Percentiles rank a stretch among this genome's conserved stretches.
Conservation (phyloP, 2,113 vertebrate species). For the Tauraco erythrolophus region DNA sequence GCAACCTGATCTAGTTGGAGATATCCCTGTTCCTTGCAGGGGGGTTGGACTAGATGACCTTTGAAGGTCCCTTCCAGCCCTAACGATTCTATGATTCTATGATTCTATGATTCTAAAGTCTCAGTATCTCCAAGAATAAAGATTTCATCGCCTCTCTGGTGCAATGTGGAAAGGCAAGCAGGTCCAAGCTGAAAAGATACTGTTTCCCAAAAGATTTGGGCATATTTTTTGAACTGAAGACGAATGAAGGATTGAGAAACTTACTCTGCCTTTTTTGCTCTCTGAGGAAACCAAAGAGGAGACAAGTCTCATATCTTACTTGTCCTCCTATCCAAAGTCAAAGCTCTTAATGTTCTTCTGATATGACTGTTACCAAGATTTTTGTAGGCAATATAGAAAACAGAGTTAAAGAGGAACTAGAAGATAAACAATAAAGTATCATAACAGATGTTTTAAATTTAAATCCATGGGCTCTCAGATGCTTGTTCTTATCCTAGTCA, state of each 20-base stretch:
- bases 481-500: not conserved
- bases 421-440: not conserved
- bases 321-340: not conserved
- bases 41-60: too few species aligned
- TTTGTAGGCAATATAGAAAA: not conserved
- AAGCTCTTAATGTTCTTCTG: not conserved
- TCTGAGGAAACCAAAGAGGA: not conserved
- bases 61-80: too few species aligned
- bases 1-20: too few species aligned
- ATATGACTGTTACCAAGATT: not conserved
- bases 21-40: too few species aligned
- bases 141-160: not conserved
- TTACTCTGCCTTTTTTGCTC: not conserved
- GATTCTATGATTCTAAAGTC: too few species aligned
- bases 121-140: not conserved
- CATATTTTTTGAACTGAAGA: not conserved
- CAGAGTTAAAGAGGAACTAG: not conserved
- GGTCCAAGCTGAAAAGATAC: not conserved
- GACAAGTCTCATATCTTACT: not conserved
- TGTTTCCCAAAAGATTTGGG: not conserved
- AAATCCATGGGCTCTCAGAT: not conserved
- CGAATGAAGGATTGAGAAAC: not conserved
- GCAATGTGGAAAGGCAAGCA: not conserved
- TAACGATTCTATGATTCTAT: too few species aligned
- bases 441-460: not conserved